Evolutionary conservation across 2,797 vertebrate genomes (phyloP), one percentile per base, ranked within the genome.

Genomic region (Syngnathus acus): DNA sequence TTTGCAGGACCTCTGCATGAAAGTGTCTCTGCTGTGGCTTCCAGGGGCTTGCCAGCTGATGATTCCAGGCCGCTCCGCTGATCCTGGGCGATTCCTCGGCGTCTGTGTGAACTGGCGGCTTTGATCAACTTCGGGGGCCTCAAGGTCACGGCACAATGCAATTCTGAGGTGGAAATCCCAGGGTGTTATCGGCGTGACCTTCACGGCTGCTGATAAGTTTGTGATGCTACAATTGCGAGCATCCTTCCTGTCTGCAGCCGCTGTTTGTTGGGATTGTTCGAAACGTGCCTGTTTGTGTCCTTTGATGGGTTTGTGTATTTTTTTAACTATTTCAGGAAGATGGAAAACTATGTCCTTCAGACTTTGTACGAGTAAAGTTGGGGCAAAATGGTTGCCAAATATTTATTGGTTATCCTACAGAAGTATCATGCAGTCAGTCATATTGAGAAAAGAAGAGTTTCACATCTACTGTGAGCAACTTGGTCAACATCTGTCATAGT

Each of bases 151-250:
- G 70, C 83, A 86, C 85, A 89, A 88, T 87, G 84, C 78, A 78
- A 78, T 82, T 78, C 85, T 73, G 78, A 78, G 85, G 82, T 80
- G 78, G 78, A 89, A 88, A 89, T 87, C 84, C 84, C 70, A 73
- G 54, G 78, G 84, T 84, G 80, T 92, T 92, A 92, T 91, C 90
- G 85, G 80, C 38, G 40, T 85, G 89, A 92, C 91, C 90, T 92
- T 91, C 87, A 87, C 72, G 80, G 82, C 77, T 70, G 84, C 85
- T 82, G 87, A 87, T 86, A 84, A 84, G 40, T 43, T 74, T 78
- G 81, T 72, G 86, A 90, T 84, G 81, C 78, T 75, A 84, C 81
- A 86, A 82, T 87, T 66, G 76, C 71, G 38, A 43, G 77, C 70
- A 70, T 68, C 67, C 68, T 77, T 65, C 63, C 66, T 79, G 66